Conservation (phyloP, 1,140 invertebrate species). For the Phymorhynchus buccinoides region DNA sequence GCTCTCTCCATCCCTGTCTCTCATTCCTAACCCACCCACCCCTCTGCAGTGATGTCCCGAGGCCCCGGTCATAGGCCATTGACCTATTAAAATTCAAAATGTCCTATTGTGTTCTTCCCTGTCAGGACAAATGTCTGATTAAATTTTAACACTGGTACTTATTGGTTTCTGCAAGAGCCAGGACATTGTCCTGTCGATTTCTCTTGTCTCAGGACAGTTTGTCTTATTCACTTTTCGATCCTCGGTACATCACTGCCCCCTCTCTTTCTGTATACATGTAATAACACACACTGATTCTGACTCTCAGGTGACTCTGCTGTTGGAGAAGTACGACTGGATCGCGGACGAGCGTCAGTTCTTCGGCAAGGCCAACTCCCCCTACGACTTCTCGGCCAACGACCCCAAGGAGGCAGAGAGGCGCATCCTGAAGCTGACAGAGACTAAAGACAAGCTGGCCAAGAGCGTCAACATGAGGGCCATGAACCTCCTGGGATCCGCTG, state of each 20-base stretch:
- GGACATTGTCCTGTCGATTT: no score
- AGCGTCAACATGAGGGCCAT: conserved; percentile 90
- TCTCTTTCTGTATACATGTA: no score
- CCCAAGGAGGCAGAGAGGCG: conserved; percentile 77
- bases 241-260: no score
- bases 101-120: no score
- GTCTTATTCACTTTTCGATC: no score
- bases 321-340: conserved; percentile 84
- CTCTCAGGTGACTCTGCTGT: conserved; percentile 60
- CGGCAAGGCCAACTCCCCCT: conserved; percentile 79
- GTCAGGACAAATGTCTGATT: no score
- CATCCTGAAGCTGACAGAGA: conserved; percentile 79
- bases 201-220: no score
- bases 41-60: no score
- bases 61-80: no score
- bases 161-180: no score
- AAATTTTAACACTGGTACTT: no score
- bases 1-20: not conserved
- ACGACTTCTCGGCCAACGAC: conserved; percentile 77
- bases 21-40: not conserved
- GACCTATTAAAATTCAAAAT: no score
- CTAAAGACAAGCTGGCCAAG: conserved; percentile 83
- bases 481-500: conserved; percentile 87
- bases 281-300: not conserved
- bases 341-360: conserved; percentile 85